A percentile compares a stretch with the other conserved stretches of the same genome.
Conservation (phyloP, 2,888 invertebrate species). For the Ecliptopera silaceata region DNA sequence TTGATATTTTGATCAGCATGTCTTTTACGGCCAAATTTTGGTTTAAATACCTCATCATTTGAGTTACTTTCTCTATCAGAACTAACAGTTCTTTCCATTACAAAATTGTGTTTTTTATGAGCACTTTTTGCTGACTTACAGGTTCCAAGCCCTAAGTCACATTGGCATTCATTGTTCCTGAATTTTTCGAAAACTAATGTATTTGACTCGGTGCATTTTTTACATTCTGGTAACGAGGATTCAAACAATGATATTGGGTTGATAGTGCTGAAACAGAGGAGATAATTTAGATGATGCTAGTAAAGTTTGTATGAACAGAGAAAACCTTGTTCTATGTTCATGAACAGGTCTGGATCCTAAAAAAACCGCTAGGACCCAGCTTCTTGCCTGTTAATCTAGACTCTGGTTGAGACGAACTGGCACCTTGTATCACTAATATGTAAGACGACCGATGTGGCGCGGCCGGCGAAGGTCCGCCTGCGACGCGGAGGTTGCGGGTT, state of each 20-base stretch:
- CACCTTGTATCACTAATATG: too few species aligned
- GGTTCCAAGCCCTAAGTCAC: constrained; percentile 44
- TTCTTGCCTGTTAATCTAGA: too few species aligned
- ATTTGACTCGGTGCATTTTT: constrained; percentile 41
- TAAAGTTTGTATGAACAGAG: too few species aligned
- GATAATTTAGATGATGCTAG: background rate
- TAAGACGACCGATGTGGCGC: too few species aligned
- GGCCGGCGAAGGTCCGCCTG: too few species aligned
- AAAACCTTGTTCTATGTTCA: too few species aligned
- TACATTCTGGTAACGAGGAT: constrained; percentile 49
- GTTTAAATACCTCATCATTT: constrained; percentile 52
- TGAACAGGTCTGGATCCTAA: too few species aligned
- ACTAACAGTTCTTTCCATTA: constrained; percentile 43
- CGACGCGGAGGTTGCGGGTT: too few species aligned
- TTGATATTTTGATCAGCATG: constrained; percentile 24
- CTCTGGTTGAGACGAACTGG: too few species aligned
- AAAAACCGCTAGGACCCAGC: too few species aligned
- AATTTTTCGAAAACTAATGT: constrained; percentile 40
- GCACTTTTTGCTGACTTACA: too few species aligned
- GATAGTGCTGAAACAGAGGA: constrained; percentile 53
- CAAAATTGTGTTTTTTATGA: constrained; percentile 29
- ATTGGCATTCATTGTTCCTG: constrained; percentile 53
- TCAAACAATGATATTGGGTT: constrained; percentile 56
- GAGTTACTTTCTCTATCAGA: constrained; percentile 37
- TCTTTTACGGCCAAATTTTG: constrained; percentile 51